Evolutionary conservation across 2,888 invertebrate genomes (phyloP).

Genomic region (Protophormia terraenovae): DNA sequence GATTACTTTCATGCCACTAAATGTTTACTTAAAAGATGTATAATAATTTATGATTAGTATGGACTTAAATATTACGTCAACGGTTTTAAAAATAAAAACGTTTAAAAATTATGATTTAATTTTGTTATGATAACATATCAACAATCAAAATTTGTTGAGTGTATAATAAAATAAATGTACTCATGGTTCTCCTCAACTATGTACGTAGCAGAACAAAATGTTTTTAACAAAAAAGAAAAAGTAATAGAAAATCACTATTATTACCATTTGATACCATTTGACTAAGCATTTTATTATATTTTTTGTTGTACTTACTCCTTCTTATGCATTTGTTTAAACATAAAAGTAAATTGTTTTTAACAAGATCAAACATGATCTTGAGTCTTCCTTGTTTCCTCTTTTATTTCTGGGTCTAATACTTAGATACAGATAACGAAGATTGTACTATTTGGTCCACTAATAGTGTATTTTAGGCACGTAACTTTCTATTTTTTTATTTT

Average conservation of each 20-base stretch:
- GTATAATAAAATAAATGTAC: slow-evolving; percentile 28
- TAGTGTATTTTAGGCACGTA: slow-evolving; percentile 63
- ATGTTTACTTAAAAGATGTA: too few relatives aligned
- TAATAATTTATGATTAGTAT: too few relatives aligned
- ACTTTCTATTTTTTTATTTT: slow-evolving; percentile 66
- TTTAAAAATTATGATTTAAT: too few relatives aligned
- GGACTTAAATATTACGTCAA: too few relatives aligned
- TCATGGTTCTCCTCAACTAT: slow-evolving; percentile 5
- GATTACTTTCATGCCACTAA: too few relatives aligned
- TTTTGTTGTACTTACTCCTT: slow-evolving; percentile 4
- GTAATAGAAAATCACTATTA: slow-evolving; percentile 58
- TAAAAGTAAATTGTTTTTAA: slow-evolving; percentile 65
- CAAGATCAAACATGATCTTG: slow-evolving; percentile 63
- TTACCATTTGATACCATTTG: slow-evolving; percentile 61
- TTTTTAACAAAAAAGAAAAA: neutral
- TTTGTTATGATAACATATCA: too few relatives aligned
- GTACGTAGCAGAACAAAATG: neutral
- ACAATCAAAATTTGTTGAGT: slow-evolving; percentile 19
- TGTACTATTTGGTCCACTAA: slow-evolving; percentile 50
- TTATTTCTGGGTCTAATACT: neutral
- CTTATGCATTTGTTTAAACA: slow-evolving; percentile 45
- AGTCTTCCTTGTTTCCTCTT: slow-evolving; percentile 55
- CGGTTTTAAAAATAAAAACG: too few relatives aligned
- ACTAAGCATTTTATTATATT: slow-evolving; percentile 62
- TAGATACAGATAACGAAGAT: slow-evolving; percentile 27